These are phyloP conservation scores for Noctuana brunneofusca DNA, from an alignment of 2,888 invertebrate species.

Conservation along the genomic window DNA sequence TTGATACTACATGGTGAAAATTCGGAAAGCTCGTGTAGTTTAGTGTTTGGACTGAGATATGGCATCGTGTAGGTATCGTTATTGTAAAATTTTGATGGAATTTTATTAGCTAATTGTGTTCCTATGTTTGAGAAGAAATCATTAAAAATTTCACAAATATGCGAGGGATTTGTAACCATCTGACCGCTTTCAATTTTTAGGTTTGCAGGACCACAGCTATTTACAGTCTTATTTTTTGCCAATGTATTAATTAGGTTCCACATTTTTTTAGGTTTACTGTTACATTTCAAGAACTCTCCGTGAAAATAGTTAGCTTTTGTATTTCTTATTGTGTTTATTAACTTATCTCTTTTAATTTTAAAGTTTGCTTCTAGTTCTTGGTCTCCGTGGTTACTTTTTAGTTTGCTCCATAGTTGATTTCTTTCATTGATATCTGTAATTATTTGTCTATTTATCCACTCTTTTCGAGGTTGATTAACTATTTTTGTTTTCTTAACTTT, in stretches of 20 bases:
- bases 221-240: constrained; percentile 43
- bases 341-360: constrained; percentile 16
- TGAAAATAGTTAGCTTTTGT: constrained; percentile 35
- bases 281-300: constrained; percentile 32
- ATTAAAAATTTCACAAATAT: constrained; percentile 1
- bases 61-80: not conserved
- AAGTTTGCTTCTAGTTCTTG: constrained; percentile 15
- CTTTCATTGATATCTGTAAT: constrained; percentile 33
- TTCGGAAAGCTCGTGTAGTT: not conserved
- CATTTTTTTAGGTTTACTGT: constrained; percentile 38
- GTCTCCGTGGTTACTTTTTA: constrained; percentile 27
- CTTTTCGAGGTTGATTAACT: constrained; percentile 33
- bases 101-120: not conserved
- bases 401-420: constrained; percentile 34
- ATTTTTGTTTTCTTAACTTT: constrained; percentile 27
- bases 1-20: not conserved
- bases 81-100: constrained; percentile 1
- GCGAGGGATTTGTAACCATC: not conserved
- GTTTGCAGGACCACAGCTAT: constrained; percentile 52
- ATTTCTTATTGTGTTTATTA: constrained; percentile 26
- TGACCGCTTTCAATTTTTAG: constrained; percentile 33
- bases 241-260: constrained; percentile 37
- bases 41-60: not conserved
- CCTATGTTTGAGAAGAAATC: not conserved
- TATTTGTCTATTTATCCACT: constrained; percentile 38